These are phyloP conservation scores for Cantharis nigra DNA, from an alignment of 2,888 invertebrate genomes.

Conservation along the genomic window DNA sequence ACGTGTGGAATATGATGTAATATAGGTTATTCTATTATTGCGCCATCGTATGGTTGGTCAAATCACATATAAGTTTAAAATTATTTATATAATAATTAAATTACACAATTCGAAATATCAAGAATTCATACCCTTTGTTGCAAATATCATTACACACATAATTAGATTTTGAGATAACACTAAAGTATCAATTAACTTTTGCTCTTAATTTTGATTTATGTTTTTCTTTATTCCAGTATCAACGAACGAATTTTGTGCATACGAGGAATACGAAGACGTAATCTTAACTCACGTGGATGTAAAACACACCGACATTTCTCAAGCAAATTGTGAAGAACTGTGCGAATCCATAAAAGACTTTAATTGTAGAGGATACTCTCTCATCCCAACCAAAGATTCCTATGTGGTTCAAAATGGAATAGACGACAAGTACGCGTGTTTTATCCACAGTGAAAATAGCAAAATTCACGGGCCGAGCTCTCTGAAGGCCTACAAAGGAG, in stretches of 20 bases:
- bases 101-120: too few relatives aligned
- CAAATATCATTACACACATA: too few relatives aligned
- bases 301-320: slow-evolving; percentile 57
- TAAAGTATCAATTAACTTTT: too few relatives aligned
- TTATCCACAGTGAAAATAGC: slow-evolving; percentile 81
- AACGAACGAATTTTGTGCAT: slow-evolving; percentile 70
- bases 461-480: slow-evolving; percentile 78
- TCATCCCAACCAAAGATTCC: slow-evolving; percentile 37
- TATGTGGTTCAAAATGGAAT: slow-evolving; percentile 32
- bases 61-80: too few relatives aligned
- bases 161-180: too few relatives aligned
- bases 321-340: slow-evolving; percentile 59
- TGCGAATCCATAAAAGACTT: slow-evolving; percentile 70
- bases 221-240: slow-evolving; percentile 53
- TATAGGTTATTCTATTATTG: too few relatives aligned
- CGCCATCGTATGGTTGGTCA: too few relatives aligned
- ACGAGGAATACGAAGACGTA: slow-evolving; percentile 75
- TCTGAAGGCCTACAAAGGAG: slow-evolving; percentile 62
- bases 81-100: too few relatives aligned
- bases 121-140: too few relatives aligned
- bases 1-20: too few relatives aligned
- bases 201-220: too few relatives aligned
- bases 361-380: slow-evolving; percentile 73
- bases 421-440: slow-evolving; percentile 56
- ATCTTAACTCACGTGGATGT: slow-evolving; percentile 68